Evolutionary conservation across 23 tunicate genomes (phyloP).

Genomic region (Trididemnum miniatum): DNA sequence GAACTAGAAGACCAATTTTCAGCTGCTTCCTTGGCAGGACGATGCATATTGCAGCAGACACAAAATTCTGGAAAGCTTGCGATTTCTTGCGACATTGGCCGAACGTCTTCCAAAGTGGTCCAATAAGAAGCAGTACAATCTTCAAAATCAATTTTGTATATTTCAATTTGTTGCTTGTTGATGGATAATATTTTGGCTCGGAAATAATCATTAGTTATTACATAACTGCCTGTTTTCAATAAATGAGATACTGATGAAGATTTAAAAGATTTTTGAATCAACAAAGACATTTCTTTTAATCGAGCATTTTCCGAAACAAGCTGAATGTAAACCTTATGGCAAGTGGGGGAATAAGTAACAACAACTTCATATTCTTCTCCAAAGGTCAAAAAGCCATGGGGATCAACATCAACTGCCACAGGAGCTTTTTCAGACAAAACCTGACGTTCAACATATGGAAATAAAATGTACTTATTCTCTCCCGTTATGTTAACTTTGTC

Average conservation of each 20-base stretch:
- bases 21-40: slow-evolving; percentile 4
- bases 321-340: slow-evolving; percentile 46
- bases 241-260: neutral
- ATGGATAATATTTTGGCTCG: slow-evolving; percentile 32
- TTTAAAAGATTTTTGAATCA: neutral
- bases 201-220: slow-evolving; percentile 7
- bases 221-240: slow-evolving; percentile 17
- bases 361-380: slow-evolving; percentile 36
- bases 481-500: slow-evolving; percentile 1
- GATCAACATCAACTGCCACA: neutral
- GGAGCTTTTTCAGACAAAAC: neutral
- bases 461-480: slow-evolving; percentile 29
- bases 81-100: slow-evolving; percentile 1
- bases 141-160: slow-evolving; percentile 41
- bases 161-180: slow-evolving; percentile 7
- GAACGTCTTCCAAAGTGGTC: neutral
- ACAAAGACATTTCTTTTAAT: slow-evolving; percentile 9
- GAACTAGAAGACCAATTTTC: neutral
- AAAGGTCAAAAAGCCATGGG: slow-evolving; percentile 2
- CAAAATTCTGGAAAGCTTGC: slow-evolving; percentile 44
- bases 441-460: neutral
- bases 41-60: slow-evolving; percentile 36
- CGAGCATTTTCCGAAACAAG: neutral
- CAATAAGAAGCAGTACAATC: slow-evolving; percentile 18
- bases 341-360: slow-evolving; percentile 8